Base-by-base conservation (phyloP, 2,888 invertebrate genomes). In the Idaea straminata region DNA sequence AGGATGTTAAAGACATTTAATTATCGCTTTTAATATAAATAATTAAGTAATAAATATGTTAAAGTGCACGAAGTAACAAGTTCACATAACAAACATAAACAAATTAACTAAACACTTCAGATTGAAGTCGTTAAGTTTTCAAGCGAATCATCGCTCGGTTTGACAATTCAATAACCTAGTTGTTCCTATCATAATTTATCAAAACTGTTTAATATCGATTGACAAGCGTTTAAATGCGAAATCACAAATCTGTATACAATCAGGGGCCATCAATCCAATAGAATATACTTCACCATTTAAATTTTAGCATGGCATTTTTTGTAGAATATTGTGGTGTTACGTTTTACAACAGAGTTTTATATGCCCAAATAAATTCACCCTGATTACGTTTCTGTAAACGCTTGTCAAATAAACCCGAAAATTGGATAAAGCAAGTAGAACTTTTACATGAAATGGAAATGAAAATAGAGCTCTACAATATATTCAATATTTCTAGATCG, bases 21-120 rank as follows among this genome's bases (percentile, higher is more conserved):
- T 47, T 10, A 47, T 47, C 6, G 10, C 47, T 47, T 47, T 7
- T 47, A 47, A 47, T 10, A 47, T 47, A 47, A 47, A 47, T 47
- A 47, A 47, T 7, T 13, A 47, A 5, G 6, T 47, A 25, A 2
- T 25, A 47, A 47, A 47, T 47, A 47, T 47, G 5, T 47, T 47
- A 13, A 47, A 13, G 70, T 70, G 70, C 68, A 60, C 64, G 62
- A 66, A 70, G 61, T 70, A 70, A 70, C 70, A 57, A 70, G 70
- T 70, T 67, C 47, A 47, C 68, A 62, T 63, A 65, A 64, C 25
- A 62, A 71, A 67, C 47, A 63, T 58, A 64, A 65, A 57, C 60
- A 64, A 10, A 59, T n/a, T 35, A 25, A 47, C 57, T 64, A 61
- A 25, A 25, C 59, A 62, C 47, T 47, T 13, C 3, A 10, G 47